Evolutionary conservation across 2,797 vertebrate species (phyloP).

Genomic region (Typhlichthys subterraneus): DNA sequence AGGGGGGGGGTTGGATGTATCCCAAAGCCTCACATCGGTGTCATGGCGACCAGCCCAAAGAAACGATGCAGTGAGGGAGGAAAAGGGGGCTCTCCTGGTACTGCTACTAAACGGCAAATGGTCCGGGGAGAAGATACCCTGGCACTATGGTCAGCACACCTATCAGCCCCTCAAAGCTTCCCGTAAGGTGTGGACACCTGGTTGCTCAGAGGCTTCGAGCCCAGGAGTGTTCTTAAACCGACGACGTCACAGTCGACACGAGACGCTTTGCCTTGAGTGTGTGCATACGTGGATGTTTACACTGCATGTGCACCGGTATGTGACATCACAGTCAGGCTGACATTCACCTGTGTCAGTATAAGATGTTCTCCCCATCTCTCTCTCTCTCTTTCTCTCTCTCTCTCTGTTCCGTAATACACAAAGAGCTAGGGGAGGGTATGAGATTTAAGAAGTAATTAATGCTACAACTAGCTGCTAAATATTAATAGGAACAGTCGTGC

Average conservation of each 20-base stretch:
- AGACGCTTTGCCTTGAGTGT: too few species aligned
- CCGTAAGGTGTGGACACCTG: too few species aligned
- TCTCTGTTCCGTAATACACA: slow-evolving; percentile 85
- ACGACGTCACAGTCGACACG: too few species aligned
- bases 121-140: too few species aligned
- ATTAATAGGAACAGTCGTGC: slow-evolving; percentile 95
- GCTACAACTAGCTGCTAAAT: slow-evolving; percentile 96
- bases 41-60: too few species aligned
- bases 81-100: too few species aligned
- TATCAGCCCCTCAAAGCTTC: too few species aligned
- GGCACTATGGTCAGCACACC: too few species aligned
- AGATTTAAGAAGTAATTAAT: slow-evolving; percentile 96
- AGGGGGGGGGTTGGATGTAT: slow-evolving; percentile 61
- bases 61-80: too few species aligned
- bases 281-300: neutral
- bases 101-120: too few species aligned
- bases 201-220: too few species aligned
- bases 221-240: too few species aligned
- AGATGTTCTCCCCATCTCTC: slow-evolving; percentile 67
- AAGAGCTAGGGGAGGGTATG: slow-evolving; percentile 84
- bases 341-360: slow-evolving; percentile 83
- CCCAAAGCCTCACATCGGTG: slow-evolving; percentile 86
- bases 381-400: slow-evolving; percentile 32
- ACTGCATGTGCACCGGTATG: neutral
- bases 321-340: slow-evolving; percentile 28